Evolutionary conservation across 2,888 invertebrate species (phyloP), one percentile per base, ranked within the genome.

Genomic region (Ommatoiulus sabulosus): DNA sequence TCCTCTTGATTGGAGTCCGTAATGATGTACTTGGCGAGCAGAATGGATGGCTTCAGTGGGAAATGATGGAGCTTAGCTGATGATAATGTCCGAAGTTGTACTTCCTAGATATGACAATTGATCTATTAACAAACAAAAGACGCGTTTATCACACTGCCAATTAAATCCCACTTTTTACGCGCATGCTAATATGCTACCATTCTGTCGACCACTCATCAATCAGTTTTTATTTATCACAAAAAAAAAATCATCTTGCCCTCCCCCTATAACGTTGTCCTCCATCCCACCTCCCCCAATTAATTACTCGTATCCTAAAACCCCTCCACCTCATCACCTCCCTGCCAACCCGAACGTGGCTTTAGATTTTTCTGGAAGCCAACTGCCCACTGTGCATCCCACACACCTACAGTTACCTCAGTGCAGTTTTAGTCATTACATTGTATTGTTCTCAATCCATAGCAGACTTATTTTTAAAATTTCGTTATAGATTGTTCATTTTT

Each of bases 401-500:
- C 87, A 46, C 87, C 35, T 52, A 87, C 52, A 44, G 35, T 52
- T 87, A 87, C 87, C 87, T 87, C 87, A 87, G 44, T 63, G 63
- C 87, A 87, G 87, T 57, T 87, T 52, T 87, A 87, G 87, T 87
- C 87, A 87, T 57, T 87, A 24, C 87, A 87, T 87, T 35, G 43
- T 80, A 15, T 87, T 87, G 63, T 87, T 52, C 87, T 20, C 48
- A 8, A 8, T 24, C 87, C 87, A 57, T 87, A 87, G 87, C 63
- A 43, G 24, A 87, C 87, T 87, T 87, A 87, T 87, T 86, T 86
- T 57, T 63, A 87, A 87, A 87, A n/a, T 52, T 57, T 20, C 87
- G 87, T 87, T 87, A 87, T 87, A 87, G 87, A 87, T 87, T 87
- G 24, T 57, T 87, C 87, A 57, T 57, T 87, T 87, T 87, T 15